Conservation (phyloP, 2,113 vertebrate genomes). For the Misgurnus anguillicaudatus region DNA sequence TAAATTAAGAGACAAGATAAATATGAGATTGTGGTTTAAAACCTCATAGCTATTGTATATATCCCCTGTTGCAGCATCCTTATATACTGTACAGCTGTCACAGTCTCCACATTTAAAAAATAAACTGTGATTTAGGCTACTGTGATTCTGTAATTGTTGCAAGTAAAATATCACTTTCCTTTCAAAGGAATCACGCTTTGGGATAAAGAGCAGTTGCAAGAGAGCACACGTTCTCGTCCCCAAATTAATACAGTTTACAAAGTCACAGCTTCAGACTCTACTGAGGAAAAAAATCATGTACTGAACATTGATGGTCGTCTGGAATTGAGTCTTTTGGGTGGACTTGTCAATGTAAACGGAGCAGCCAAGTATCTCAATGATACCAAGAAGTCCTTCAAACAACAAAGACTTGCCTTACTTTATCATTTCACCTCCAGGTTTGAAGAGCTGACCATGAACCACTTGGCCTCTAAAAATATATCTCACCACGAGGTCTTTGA, state of each 20-base stretch:
- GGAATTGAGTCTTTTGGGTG: slow-evolving; percentile 39
- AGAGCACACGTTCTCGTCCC: neutral
- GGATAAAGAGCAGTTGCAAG: slow-evolving; percentile 20
- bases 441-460: neutral
- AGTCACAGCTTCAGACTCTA: slow-evolving; percentile 32
- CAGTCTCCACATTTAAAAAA: too few species aligned
- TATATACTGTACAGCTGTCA: too few species aligned
- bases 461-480: neutral
- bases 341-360: slow-evolving; percentile 16
- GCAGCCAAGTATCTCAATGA: slow-evolving; percentile 45
- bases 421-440: slow-evolving; percentile 21
- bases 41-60: too few species aligned
- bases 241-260: slow-evolving; percentile 12
- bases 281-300: slow-evolving; percentile 10
- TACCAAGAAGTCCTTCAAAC: slow-evolving; percentile 34
- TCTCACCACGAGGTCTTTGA: slow-evolving; percentile 10
- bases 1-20: too few species aligned
- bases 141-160: too few species aligned
- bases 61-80: too few species aligned
- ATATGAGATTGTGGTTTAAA: too few species aligned
- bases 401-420: slow-evolving; percentile 28
- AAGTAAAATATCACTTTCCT: too few species aligned
- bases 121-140: too few species aligned
- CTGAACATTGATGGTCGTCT: slow-evolving; percentile 15
- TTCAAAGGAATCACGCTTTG: slow-evolving; percentile 33